Conservation (phyloP, 1,140 invertebrate species). For the Scaptomyza pallida region DNA sequence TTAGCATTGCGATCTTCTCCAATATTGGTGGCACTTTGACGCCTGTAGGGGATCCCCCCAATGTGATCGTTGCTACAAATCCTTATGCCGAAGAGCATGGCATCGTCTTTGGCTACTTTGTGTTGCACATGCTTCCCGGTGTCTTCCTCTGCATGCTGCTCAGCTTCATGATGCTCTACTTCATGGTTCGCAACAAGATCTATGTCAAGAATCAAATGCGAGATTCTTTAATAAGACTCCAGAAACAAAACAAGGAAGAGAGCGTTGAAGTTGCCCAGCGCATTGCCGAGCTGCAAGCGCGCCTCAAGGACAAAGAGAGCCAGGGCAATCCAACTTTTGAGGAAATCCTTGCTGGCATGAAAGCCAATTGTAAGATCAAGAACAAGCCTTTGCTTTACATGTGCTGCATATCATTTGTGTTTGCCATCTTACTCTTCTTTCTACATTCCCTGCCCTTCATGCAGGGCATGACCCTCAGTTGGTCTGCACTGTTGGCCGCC, state of each 20-base stretch:
- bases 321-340: constrained; percentile 85
- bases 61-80: constrained; percentile 93
- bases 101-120: constrained; percentile 91
- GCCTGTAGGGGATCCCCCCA: constrained; percentile 93
- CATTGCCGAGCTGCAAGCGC: constrained; percentile 89
- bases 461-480: constrained; percentile 87
- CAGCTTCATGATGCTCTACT: constrained; percentile 88
- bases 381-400: constrained; percentile 88
- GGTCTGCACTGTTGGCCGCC: constrained; percentile 89
- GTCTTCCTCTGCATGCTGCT: constrained; percentile 87
- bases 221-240: neutral
- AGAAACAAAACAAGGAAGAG: neutral
- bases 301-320: constrained; percentile 89
- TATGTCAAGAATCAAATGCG: neutral
- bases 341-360: constrained; percentile 22
- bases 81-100: constrained; percentile 87
- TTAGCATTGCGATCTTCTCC: constrained; percentile 91
- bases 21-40: constrained; percentile 93
- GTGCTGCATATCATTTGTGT: constrained; percentile 85
- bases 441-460: constrained; percentile 87
- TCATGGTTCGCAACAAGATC: constrained; percentile 88
- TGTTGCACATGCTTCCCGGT: constrained; percentile 90
- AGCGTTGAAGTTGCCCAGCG: constrained; percentile 65
- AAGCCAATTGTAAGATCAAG: constrained; percentile 83
- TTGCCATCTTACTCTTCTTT: constrained; percentile 88